These are phyloP conservation scores for Galerucella pusilla DNA, from an alignment of 2,888 invertebrate genomes.

Conservation along the genomic window DNA sequence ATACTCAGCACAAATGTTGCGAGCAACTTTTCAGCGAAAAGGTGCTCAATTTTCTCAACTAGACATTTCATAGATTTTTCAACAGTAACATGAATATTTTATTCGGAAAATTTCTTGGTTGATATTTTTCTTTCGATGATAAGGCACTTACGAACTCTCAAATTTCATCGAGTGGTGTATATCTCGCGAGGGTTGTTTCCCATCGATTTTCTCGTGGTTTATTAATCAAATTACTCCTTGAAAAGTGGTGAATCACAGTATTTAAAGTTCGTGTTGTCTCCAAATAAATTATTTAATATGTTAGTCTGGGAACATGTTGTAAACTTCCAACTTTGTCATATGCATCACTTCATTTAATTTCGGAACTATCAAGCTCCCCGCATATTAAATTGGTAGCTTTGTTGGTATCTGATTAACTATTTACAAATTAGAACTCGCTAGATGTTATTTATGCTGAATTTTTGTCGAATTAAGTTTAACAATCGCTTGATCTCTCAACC, in stretches of 20 bases:
- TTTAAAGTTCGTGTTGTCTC: neutral
- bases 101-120: no score
- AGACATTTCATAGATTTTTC: no score
- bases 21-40: no score
- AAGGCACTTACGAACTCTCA: neutral
- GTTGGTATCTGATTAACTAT: slow-evolving; percentile 19
- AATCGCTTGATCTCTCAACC: no score
- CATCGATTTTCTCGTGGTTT: neutral
- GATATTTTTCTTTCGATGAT: neutral
- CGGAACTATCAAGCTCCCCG: slow-evolving; percentile 10
- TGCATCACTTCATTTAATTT: slow-evolving; percentile 19
- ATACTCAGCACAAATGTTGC: no score
- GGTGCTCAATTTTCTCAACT: no score
- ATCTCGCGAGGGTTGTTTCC: neutral
- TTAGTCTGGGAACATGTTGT: slow-evolving; percentile 9
- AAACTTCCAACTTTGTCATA: slow-evolving; percentile 19
- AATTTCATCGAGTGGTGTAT: slow-evolving; percentile 1
- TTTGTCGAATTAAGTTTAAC: no score
- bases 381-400: slow-evolving; percentile 13
- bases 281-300: slow-evolving; percentile 15
- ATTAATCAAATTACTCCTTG: slow-evolving; percentile 1
- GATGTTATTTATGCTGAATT: neutral
- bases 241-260: slow-evolving; percentile 1
- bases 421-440: slow-evolving; percentile 14
- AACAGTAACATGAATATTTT: no score